phyloP scores from a whole-genome alignment of 2,113 vertebrate genomes.

The Myrmecobius fasciatus region DNA sequence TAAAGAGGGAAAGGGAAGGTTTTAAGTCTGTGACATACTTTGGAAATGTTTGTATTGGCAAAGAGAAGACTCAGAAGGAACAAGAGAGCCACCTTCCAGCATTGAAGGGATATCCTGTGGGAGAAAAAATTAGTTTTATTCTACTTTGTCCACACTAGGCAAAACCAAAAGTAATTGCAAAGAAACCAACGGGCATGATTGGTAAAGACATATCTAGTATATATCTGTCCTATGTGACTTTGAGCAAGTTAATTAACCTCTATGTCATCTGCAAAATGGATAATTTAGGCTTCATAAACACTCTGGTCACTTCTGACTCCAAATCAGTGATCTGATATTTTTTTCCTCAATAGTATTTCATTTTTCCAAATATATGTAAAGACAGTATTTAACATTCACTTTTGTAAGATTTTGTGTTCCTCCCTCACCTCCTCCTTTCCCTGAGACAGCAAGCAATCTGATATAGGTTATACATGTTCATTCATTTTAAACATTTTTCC shows the following conservation, averaged over 20 bases:
- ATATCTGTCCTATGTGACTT: background rate
- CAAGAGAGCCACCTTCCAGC: background rate
- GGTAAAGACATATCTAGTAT: background rate
- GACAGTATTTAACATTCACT: no score
- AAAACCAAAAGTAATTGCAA: background rate
- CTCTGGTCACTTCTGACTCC: background rate
- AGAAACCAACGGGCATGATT: no score
- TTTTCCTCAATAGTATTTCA: no score
- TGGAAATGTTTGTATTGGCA: background rate
- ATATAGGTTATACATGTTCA: no score
- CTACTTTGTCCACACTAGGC: background rate
- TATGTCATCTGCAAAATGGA: background rate
- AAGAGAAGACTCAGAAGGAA: background rate
- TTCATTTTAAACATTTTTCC: no score
- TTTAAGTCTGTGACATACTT: constrained; percentile 15
- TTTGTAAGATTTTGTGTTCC: no score
- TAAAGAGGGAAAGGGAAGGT: background rate
- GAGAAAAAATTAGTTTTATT: background rate
- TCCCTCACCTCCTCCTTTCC: no score
- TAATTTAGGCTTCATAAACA: background rate
- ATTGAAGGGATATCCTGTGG: background rate
- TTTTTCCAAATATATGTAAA: no score
- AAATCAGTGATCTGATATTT: background rate
- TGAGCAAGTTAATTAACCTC: background rate
- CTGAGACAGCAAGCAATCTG: no score